These are phyloP conservation scores for Drosophila infuscata DNA, from an alignment of 2,888 invertebrate genomes.

Conservation along the genomic window DNA sequence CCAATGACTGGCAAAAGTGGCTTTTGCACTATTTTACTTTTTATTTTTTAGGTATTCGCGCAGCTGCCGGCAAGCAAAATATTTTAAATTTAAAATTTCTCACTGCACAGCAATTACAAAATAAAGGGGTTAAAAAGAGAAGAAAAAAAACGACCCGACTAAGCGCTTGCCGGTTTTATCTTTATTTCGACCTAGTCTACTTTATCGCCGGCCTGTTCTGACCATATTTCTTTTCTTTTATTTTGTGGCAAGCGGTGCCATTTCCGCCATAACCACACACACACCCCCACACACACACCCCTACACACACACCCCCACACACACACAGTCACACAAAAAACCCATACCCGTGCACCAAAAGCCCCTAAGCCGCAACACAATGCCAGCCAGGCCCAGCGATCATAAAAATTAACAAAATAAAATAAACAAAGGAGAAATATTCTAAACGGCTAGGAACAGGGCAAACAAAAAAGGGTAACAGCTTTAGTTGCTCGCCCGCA, in stretches of 20 bases:
- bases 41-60: constrained; percentile 31
- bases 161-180: constrained; percentile 71
- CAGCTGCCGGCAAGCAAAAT: constrained; percentile 45
- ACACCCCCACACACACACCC: constrained; percentile 22
- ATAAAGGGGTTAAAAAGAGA: not conserved
- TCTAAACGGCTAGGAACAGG: constrained; percentile 61
- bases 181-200: constrained; percentile 80
- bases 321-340: not conserved
- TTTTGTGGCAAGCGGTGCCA: constrained; percentile 78
- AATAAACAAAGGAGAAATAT: constrained; percentile 66
- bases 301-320: constrained; percentile 11
- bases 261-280: constrained; percentile 68
- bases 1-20: constrained; percentile 73
- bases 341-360: constrained; percentile 15
- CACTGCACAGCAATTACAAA: constrained; percentile 48
- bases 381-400: constrained; percentile 49
- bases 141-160: constrained; percentile 5
- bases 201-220: constrained; percentile 64
- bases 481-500: constrained; percentile 57
- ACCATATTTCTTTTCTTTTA: constrained; percentile 72
- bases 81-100: constrained; percentile 50
- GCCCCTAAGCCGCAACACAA: constrained; percentile 54
- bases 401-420: constrained; percentile 76
- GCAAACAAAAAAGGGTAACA: constrained; percentile 45
- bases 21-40: constrained; percentile 15